Percentiles rank a stretch among this genome's conserved stretches.
phyloP scores from a whole-genome alignment of 2,797 vertebrate genomes.

The Serranus cabrilla region DNA sequence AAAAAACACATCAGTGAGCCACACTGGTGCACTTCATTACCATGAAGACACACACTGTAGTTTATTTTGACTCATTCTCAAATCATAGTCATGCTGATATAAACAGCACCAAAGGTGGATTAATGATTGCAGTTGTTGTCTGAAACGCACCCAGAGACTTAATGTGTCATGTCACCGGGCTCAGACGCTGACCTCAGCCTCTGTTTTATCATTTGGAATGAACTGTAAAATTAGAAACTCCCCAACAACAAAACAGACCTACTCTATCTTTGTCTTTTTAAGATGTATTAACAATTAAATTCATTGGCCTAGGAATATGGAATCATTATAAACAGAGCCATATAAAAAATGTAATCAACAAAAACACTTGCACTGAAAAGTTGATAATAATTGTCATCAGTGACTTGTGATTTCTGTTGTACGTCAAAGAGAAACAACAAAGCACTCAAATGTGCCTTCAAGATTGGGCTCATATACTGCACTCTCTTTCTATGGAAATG shows the following conservation, averaged over 20 bases:
- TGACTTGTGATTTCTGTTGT: neutral
- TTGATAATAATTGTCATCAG: too few species aligned
- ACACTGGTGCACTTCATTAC: neutral
- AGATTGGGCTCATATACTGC: neutral
- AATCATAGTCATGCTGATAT: neutral
- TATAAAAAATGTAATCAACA: too few species aligned
- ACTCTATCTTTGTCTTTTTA: neutral
- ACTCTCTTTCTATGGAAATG: neutral
- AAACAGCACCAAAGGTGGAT: neutral
- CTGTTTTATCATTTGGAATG: neutral
- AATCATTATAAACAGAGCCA: neutral
- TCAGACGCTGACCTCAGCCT: neutral
- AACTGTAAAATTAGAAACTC: neutral
- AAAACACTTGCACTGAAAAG: too few species aligned
- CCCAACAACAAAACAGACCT: neutral
- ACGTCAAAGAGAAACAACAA: constrained; percentile 8
- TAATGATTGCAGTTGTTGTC: neutral
- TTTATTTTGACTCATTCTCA: neutral
- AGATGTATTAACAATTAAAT: neutral
- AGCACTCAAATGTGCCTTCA: neutral
- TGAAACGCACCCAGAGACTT: neutral
- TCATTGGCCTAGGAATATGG: neutral
- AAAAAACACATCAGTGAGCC: neutral
- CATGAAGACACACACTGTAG: neutral
- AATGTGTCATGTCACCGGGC: neutral